Conservation (phyloP, 2,888 invertebrate species). For the Drosophila atripex region DNA sequence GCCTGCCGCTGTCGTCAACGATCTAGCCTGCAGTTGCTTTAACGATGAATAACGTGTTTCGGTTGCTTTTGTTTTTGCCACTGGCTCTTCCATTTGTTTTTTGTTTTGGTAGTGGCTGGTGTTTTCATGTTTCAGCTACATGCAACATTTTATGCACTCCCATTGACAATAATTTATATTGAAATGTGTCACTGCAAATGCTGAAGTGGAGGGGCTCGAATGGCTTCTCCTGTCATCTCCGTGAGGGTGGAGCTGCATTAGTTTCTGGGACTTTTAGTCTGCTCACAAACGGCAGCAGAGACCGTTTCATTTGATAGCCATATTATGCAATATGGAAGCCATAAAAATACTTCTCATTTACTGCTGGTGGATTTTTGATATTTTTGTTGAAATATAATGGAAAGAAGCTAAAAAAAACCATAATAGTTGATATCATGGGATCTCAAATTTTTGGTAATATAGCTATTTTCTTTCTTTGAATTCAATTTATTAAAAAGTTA, state of each 20-base stretch:
- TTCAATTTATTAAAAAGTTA: too few relatives aligned
- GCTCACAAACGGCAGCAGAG: not conserved
- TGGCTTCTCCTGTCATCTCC: slow-evolving; percentile 5
- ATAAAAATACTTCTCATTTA: not conserved
- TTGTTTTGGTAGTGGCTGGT: slow-evolving; percentile 34
- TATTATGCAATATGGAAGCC: not conserved
- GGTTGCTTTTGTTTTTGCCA: slow-evolving; percentile 17
- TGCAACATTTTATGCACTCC: slow-evolving; percentile 71
- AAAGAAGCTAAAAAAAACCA: not conserved
- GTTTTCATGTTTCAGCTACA: slow-evolving; percentile 55
- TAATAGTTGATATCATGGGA: too few relatives aligned
- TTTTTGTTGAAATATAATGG: not conserved
- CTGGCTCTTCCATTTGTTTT: slow-evolving; percentile 20
- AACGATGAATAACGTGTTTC: slow-evolving; percentile 72
- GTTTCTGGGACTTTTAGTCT: slow-evolving; percentile 10
- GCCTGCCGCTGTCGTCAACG: slow-evolving; percentile 26
- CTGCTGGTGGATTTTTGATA: not conserved
- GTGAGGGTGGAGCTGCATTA: slow-evolving; percentile 17
- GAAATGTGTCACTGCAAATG: slow-evolving; percentile 60
- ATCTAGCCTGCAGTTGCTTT: slow-evolving; percentile 54
- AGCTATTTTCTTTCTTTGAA: too few relatives aligned
- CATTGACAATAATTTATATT: slow-evolving; percentile 76
- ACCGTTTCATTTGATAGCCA: not conserved
- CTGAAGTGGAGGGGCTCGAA: not conserved
- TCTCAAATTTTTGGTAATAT: too few relatives aligned